Base-by-base conservation (phyloP, 1,140 invertebrate genomes). In the Aethina tumida region DNA sequence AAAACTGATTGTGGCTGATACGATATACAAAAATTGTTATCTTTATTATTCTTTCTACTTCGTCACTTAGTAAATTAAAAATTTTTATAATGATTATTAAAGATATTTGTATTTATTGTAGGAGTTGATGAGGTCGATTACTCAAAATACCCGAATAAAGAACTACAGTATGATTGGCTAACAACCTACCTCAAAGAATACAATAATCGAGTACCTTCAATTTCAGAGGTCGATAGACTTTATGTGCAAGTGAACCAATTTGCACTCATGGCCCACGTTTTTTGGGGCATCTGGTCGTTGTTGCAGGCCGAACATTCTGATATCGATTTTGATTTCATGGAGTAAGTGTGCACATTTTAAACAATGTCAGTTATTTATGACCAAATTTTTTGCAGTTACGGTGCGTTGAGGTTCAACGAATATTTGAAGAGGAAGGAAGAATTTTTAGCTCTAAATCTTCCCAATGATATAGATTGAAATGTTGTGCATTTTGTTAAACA, bases 241-340 rank as follows among this genome's bases (percentile, higher is more conserved):
- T 89, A 82, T 55, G 64, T 74, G 12, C 75, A 86, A 65, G 84
- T 90, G 4, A 81, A 86, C 55, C 76, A 84, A 62, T 84, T 90
- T 63, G 70, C 80, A 10, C 61, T 92, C 35, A 74, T 81, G 0
- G 70, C 87, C 3, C 87, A 95, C 65, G 79, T 96, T 41, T 79
- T 94, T 46, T 98, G 95, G 95, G 84, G 80, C 5, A 64, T 91
- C 27, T 98, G 95, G 95, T 78, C 82, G 4, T 66, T 97, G 1
- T 79, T 96, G 28, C 94, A 97, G 65, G 81, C 84, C 6, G 75
- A 89, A 60, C 73, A 88, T 67, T 97, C 94, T 0, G 73, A 67
- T 29, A 93, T 98, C 54, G 81, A 96, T 56, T 98, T 97, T 64
- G 90, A 97, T 67, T 98, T 89, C 70, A 68, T 91, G 37, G 71